phyloP scores from a whole-genome alignment of 2,113 vertebrate species.

The Mirounga angustirostris region DNA sequence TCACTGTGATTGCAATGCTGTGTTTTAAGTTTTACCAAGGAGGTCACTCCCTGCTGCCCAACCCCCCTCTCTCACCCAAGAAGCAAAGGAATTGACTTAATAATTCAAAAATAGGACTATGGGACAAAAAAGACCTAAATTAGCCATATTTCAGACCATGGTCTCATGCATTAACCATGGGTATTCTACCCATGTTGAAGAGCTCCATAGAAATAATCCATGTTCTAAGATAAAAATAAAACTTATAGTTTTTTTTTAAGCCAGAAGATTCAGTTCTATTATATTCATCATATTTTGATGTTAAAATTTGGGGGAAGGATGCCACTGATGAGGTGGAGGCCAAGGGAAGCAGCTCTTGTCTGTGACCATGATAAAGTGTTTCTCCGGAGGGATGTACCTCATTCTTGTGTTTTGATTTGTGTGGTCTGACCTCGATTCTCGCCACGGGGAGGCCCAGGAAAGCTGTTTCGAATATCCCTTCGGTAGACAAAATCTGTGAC shows the following conservation, averaged over 20 bases:
- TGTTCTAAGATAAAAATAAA: conserved; percentile 42
- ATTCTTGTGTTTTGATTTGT: neutral
- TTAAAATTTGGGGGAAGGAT: neutral
- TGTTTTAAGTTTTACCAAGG: conserved; percentile 60
- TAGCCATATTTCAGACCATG: neutral
- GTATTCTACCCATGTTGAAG: neutral
- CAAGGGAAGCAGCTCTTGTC: neutral
- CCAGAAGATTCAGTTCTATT: neutral
- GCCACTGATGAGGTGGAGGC: too few relatives aligned
- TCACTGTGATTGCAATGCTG: neutral
- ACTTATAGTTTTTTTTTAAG: neutral
- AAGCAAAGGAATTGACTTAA: conserved; percentile 29
- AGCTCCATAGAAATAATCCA: neutral
- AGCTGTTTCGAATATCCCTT: neutral
- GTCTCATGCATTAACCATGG: neutral
- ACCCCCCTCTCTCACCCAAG: neutral
- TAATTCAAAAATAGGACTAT: neutral
- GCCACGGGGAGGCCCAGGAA: neutral
- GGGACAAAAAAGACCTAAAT: neutral
- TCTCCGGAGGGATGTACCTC: neutral
- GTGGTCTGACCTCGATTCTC: neutral
- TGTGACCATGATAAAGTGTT: neutral
- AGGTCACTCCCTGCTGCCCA: neutral
- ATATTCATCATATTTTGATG: neutral
- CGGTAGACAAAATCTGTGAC: neutral